Base-by-base conservation (phyloP, 2,888 invertebrate genomes). In the Ceramica pisi region DNA sequence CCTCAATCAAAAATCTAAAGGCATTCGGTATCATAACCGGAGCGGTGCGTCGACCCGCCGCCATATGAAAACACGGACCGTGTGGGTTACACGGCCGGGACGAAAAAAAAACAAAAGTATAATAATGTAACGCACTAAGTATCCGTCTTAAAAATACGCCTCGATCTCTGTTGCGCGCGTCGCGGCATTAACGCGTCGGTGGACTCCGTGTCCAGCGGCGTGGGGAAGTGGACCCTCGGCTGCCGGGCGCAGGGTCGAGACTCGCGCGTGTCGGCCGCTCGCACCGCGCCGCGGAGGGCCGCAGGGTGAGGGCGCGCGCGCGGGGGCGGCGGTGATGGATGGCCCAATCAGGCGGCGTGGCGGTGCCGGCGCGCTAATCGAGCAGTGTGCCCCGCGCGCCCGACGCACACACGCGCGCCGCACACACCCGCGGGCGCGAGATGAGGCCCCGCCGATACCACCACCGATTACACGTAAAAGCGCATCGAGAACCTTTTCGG, bases 281-380 rank as follows among this genome's bases (percentile, higher is more conserved):
- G 85, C 86, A 85, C 88, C 87, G 85, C 86, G 87, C 86, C 85
- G 88, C 87, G 88, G 90, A 88, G 91, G 91, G 92, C 86, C 88
- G 82, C 90, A 87, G 92, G 92, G 92, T 90, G 93, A 91, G 93
- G 94, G 91, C 88, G 90, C 82, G 88, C 86, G 87, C 91, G 90
- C 91, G 91, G 92, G 91, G 92, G 91, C 87, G 88, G 86, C 84
- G 86, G 92, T 95, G 96, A 96, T 96, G 96, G 96, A 96, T 96
- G 96, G 96, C 95, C 96, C 94, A 95, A 95, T 95, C 95, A 94
- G 94, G 94, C 95, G 93, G 94, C 94, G 93, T 90, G 94, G 92
- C 93, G 93, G 94, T 92, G 90, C 92, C 92, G 91, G 93, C 92
- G 93, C 93, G 94, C 94, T 95, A 95, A 94, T 94, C 94, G 94